Base-by-base conservation (phyloP, 2,113 vertebrate species). In the Dascyllus trimaculatus region DNA sequence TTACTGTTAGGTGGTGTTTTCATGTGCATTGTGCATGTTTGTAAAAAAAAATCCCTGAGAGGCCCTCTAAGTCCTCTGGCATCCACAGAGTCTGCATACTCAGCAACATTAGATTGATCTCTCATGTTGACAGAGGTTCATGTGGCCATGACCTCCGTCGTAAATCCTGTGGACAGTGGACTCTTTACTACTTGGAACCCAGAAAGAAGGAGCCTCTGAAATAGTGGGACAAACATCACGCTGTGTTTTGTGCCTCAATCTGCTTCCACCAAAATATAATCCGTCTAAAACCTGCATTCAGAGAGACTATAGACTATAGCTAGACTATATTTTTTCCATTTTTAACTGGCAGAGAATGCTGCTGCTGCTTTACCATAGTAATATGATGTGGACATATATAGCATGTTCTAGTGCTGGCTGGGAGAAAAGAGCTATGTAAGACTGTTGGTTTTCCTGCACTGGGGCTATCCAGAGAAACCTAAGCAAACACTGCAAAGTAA, bases 401-500 rank as follows among this genome's bases (percentile, higher is more conserved):
- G 84, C 78, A 68, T 49, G 66, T 58, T 58, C 77, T 80, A 65
- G 45, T 62, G 46, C 56, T 65, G 71, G 46, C 61, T 69, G 66
- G 53, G 46, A 75, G 71, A 89, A 85, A 69, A 74, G 24, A 67
- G 70, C 70, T 17, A 32, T 56, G 72, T 68, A 64, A 63, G 76
- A 71, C 58, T 49, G 56, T 88, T 81, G 74, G 66, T 63, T 90
- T 91, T 84, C 67, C 75, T 78, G 62, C 54, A 38, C 79, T 48
- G 78, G 40, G 64, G 81, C 78, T 56, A 79, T 73, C 76, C 57
- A 70, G 64, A 85, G 78, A 90, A 90, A 87, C 81, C 86, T 82
- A 82, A 89, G 84, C 75, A 90, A 90, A 88, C 88, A 82, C 74
- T 71, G 82, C 86, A 87, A 94, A 92, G 91, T 90, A 88, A 88